Conservation (phyloP, 2,113 vertebrate species). For the Dipodomys spectabilis region DNA sequence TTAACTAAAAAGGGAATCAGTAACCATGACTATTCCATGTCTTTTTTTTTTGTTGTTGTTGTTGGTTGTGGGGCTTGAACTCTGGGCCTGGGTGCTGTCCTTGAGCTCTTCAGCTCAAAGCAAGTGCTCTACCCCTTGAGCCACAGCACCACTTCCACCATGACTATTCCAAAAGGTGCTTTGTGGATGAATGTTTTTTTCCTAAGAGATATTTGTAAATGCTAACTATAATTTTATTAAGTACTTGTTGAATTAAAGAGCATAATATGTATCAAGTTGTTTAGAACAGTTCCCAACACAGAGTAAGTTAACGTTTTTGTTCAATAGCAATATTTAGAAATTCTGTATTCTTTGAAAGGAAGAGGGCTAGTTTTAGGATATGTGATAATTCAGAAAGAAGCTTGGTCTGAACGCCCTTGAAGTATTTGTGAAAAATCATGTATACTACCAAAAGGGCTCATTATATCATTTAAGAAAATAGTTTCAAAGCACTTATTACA, state of each 20-base stretch:
- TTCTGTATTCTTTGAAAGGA: not conserved
- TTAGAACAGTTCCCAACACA: conserved; percentile 27
- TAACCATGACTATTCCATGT: not conserved
- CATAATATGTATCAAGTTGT: conserved; percentile 49
- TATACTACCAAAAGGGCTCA: conserved; percentile 7
- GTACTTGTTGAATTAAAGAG: conserved; percentile 51
- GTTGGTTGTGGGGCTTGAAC: too few relatives aligned
- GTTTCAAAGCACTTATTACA: conserved; percentile 40
- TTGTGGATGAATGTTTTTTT: not conserved
- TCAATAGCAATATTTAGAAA: conserved; percentile 17
- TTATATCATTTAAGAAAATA: conserved; percentile 41
- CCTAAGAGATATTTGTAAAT: conserved; percentile 41
- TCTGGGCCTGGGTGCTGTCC: too few relatives aligned
- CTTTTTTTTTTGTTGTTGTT: too few relatives aligned
- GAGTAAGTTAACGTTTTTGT: not conserved
- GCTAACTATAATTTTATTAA: conserved; percentile 59
- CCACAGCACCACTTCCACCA: too few relatives aligned
- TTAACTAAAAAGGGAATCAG: not conserved
- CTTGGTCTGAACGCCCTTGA: not conserved
- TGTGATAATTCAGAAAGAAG: conserved; percentile 33
- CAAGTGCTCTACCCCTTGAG: too few relatives aligned
- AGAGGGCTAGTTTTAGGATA: not conserved
- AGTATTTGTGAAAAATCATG: conserved; percentile 35
- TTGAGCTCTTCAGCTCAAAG: too few relatives aligned
- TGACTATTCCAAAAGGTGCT: not conserved